Conservation (phyloP, 2,797 vertebrate genomes). For the Rhinella marina region DNA sequence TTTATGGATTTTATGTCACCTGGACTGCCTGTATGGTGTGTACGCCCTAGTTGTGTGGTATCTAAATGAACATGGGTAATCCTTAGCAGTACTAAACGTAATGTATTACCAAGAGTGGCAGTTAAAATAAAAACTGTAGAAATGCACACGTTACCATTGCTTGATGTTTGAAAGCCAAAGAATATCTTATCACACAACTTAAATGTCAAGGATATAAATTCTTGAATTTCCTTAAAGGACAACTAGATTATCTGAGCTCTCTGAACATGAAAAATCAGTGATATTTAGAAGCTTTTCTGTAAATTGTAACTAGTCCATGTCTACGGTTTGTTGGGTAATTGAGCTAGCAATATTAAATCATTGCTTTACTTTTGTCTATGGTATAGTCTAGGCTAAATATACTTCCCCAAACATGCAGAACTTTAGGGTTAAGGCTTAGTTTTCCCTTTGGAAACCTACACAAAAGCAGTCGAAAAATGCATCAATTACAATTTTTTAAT, state of each 20-base stretch:
- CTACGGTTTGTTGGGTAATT: not conserved
- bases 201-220: slow-evolving; percentile 29
- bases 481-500: not conserved
- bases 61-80: too few species aligned
- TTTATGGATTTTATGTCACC: too few species aligned
- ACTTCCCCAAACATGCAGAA: not conserved
- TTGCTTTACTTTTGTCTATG: not conserved
- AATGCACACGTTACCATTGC: not conserved
- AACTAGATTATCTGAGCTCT: not conserved
- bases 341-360: not conserved
- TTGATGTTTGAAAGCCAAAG: not conserved
- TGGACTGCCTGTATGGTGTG: too few species aligned
- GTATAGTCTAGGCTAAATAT: not conserved
- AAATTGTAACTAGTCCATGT: not conserved
- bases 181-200: not conserved
- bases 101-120: not conserved
- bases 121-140: not conserved
- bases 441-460: not conserved
- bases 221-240: not conserved
- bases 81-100: not conserved
- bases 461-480: not conserved
- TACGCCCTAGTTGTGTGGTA: too few species aligned
- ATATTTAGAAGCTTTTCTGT: not conserved
- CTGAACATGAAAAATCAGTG: not conserved
- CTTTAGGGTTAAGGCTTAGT: not conserved